Base-by-base conservation (phyloP, 35 echinoderm and acorn worm genomes). In the Heliocidaris tuberculata region DNA sequence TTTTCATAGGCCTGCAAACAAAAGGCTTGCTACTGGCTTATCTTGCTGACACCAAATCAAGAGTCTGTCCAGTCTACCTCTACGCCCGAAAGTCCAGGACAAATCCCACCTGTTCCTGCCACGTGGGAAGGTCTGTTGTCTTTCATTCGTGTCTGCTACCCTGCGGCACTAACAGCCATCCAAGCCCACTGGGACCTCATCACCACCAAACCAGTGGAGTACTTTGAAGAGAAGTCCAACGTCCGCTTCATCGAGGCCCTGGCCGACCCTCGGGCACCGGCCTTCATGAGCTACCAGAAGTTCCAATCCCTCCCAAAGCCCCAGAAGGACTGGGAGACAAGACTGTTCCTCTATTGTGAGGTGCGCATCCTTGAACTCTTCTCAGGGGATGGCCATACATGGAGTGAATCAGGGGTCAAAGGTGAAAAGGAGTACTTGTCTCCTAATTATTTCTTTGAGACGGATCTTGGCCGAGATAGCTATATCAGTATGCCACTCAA, bases 291-390 rank as follows among this genome's bases (percentile, higher is more conserved):
- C 90, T 99, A 99, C 89, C 21, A 85, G 13, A 96, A 92, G 85
- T 99, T 95, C 94, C 29, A 31, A 1, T 54, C 93, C 17, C 95
- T 99, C 3, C 93, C 92, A 1, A 95, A 93, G 93, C 98, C 98
- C 6, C 95, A 95, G 32, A 94, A 93, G 56, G 94, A 95, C 65
- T 99, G 98, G 98, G 94, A 99, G 90, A 95, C 97, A 5, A 88
- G 98, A 56, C 92, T 96, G 7, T 99, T 99, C 60, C 93, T 99
- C 27, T 99, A 99, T 90, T 99, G 98, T 52, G 98, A 99, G 95
- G 42, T 99, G 48, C 85, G 97, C n/a, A 96, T 99, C 29, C 95
- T 99, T 60, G 98, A 99, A 86, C 90, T 99, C 29, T 99, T 97
- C 86, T 92, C 93, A 8, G 98, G 98, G 10, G 96, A 99, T 96